A percentile compares a stretch with the other conserved stretches of the same genome.
These are phyloP conservation scores for Archips crataeganus DNA, from an alignment of 2,888 invertebrate species.

Conservation along the genomic window DNA sequence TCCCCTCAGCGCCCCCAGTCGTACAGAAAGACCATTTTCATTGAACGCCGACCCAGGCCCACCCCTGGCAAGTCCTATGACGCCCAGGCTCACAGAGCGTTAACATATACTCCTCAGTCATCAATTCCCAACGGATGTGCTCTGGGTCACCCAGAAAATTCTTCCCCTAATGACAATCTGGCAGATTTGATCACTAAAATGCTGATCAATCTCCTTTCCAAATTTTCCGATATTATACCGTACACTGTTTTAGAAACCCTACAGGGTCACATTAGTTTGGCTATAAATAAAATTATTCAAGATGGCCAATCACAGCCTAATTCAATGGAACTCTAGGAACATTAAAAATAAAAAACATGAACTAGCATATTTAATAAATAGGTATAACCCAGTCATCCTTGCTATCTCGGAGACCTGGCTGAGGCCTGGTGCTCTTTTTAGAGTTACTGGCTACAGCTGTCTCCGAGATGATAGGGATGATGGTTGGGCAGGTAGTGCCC, in stretches of 20 bases:
- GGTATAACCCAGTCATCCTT: too few relatives aligned
- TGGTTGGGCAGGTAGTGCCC: too few relatives aligned
- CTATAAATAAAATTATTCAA: conserved; percentile 4
- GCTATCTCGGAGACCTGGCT: too few relatives aligned
- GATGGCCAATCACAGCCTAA: conserved; percentile 8
- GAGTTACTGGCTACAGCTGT: too few relatives aligned
- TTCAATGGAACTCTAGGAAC: conserved; percentile 5
- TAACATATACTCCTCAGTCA: background rate
- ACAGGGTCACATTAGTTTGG: background rate
- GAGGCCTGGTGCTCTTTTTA: too few relatives aligned
- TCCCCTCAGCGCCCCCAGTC: background rate
- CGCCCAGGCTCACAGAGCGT: background rate
- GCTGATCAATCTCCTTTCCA: background rate
- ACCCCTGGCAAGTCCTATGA: background rate
- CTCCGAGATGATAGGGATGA: too few relatives aligned
- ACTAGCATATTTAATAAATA: too few relatives aligned
- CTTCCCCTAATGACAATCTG: background rate
- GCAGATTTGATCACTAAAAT: background rate
- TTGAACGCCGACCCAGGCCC: background rate
- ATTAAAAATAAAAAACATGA: too few relatives aligned
- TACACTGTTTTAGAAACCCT: conserved; percentile 4
- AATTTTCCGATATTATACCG: background rate
- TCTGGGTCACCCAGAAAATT: background rate
- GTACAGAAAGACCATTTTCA: background rate
- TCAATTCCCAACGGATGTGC: background rate